These are phyloP conservation scores for Elegia similella DNA, from an alignment of 2,888 invertebrate species.

Conservation along the genomic window DNA sequence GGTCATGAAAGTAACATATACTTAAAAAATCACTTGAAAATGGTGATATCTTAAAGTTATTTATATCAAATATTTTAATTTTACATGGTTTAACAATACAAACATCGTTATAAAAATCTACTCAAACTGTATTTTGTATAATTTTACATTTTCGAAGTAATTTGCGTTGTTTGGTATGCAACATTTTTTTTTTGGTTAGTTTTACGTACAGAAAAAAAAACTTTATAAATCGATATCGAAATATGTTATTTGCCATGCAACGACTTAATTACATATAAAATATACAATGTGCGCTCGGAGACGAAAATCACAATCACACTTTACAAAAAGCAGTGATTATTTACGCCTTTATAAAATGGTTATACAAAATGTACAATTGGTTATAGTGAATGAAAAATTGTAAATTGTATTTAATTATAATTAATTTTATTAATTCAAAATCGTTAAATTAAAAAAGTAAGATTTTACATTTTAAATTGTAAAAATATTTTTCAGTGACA, in stretches of 20 bases:
- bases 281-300: conserved; percentile 20
- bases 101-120: conserved; percentile 2
- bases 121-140: not conserved
- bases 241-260: not conserved
- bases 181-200: not conserved
- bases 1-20: not conserved
- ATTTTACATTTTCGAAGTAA: not conserved
- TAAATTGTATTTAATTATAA: not conserved
- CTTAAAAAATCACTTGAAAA: not conserved
- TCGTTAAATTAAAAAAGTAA: no score
- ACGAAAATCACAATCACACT: conserved; percentile 21
- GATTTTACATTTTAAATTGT: no score
- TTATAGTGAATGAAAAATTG: conserved; percentile 10
- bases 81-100: conserved; percentile 7
- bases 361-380: conserved; percentile 15
- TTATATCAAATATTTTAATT: conserved; percentile 2
- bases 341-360: conserved; percentile 15
- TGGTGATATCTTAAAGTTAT: conserved; percentile 12
- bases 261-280: conserved; percentile 9
- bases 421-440: no score
- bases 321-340: conserved; percentile 22
- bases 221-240: conserved; percentile 2
- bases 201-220: not conserved
- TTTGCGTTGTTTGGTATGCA: not conserved
- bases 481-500: no score